Evolutionary conservation across 2,113 vertebrate species (phyloP), one percentile per base, ranked within the genome.

Genomic region (Solenodon paradoxus): DNA sequence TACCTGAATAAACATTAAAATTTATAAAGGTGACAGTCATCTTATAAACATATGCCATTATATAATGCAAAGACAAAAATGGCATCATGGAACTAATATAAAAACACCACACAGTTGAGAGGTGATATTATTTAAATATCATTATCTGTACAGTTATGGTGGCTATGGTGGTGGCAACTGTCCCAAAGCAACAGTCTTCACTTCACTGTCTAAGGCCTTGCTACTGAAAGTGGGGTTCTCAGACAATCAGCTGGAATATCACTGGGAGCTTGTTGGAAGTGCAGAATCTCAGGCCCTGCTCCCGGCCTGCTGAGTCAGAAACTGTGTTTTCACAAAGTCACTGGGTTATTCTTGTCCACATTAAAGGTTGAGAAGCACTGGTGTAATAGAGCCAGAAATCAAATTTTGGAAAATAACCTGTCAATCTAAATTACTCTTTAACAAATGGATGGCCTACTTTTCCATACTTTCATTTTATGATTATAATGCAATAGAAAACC

Each of bases 401-500:
- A 90, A 95, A 83, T 83, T 82, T 74, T n/a, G 38, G n/a, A 90
- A 83, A 97, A 87, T 20, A 95, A 35, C 12, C n/a, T 57, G 19
- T 66, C 71, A 78, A 69, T 95, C n/a, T 90, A 81, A 78, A 85
- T 74, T 81, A 32, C 59, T 30, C 11, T 42, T 90, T 94, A 96
- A 93, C 7, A 75, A 85, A 7, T 11, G 1, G 17, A 72, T 59
- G 81, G 24, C 19, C 20, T 68, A 49, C 11, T n/a, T n/a, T n/a
- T 47, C 49, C 55, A 51, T 1, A 78, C 10, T 93, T 89, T 80
- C 2, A 75, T 81, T n/a, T 90, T 84, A 93, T 9, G 7, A 9
- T 87, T 90, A 24, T 74, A 74, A 80, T 71, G 72, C 42, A 88
- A 82, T 12, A 80, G 30, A 89, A 75, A 94, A 83, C 66, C 3